Evolutionary conservation across 2,797 vertebrate genomes (phyloP), one percentile per base, ranked within the genome.

Genomic region (Babyrousa celebensis): DNA sequence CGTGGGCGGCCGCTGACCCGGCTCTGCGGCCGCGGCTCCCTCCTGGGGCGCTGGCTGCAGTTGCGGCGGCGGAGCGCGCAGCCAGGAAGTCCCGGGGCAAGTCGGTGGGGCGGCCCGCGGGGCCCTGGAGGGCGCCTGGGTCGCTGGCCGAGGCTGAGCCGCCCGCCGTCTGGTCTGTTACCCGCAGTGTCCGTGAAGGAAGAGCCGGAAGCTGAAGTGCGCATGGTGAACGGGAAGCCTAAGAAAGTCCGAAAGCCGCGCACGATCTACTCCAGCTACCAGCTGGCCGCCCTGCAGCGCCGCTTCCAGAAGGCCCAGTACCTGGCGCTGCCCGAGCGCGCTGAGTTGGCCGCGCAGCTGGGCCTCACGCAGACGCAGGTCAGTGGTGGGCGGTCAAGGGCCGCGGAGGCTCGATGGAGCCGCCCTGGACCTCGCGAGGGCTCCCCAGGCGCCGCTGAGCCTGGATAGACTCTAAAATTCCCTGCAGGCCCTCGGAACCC

Each of bases 241-340:
- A 99, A 99, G 98, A 99, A 99, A 97, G 99, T 99, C 98, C 99
- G 99, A 97, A 99, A 99, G 95, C 99, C 99, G 25, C 99, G 99
- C 75, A 99, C 99, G 27, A 99, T 99, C 98, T 99, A 99, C 98
- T 99, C 99, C 98, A 99, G 99, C 89, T 99, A 99, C 98, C 99
- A 99, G 98, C 99, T 99, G 97, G 99, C 99, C 0, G 99, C 99
- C 36, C 98, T 99, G 98, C 99, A 99, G 98, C 99, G 99, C 94
- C 99, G 99, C 85, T 99, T 99, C 98, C 99, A 99, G 98, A 99
- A 99, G 98, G 99, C 99, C 89, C 99, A 99, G 97, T 99, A 99
- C 98, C 99, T 99, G 96, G 99, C 99, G 0, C 98, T 99, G 89
- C 99, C 99, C 2, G 99, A 99, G 98, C 99, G 99, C 98, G 99